Base-by-base conservation (phyloP, 2,113 vertebrate species). In the Gopherus flavomarginatus region DNA sequence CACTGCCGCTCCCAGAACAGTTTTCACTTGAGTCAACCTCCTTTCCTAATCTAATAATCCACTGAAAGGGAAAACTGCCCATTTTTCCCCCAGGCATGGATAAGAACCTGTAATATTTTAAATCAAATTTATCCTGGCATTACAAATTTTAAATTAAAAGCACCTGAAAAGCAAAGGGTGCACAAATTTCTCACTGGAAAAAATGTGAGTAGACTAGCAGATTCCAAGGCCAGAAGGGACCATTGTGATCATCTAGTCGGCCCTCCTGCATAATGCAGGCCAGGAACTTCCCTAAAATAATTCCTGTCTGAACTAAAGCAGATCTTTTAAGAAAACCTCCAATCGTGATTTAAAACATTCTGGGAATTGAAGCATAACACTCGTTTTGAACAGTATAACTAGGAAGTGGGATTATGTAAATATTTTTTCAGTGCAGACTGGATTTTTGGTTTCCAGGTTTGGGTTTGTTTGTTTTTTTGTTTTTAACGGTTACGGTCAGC, bases 101-200 rank as follows among this genome's bases (percentile, higher is more conserved):
- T 94, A 57, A 94, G 8, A 96, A 88, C 85, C 94, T 82, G 88
- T 1, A 86, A 96, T 87, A 80, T 79, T 93, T 94, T 52, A 4
- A 10, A 92, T 94, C 69, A 77, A 85, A 78, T 92, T 94, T n/a
- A 88, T 77, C 95, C 11, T 96, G 93, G 96, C 89, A 14, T 1
- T 93, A 57, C 49, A 29, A 5, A 77, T 89, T 94, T 96, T 95
- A 96, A 97, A 97, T 96, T 94, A 95, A 93, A 94, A 81, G 95
- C 88, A 87, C 91, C 54, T 88, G 81, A 56, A 52, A 96, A 94
- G 90, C 69, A 69, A 96, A 83, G 3, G 72, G 13, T 24, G 88
- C 52, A 87, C 59, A 1, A 22, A 38, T 88, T 92, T 53, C 92
- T 95, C 62, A 89, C 13, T 62, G 94, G 93, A 56, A 52, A 11